Percentiles rank a stretch among this genome's conserved stretches.
Conservation (phyloP, 1,140 invertebrate genomes). For the Hylyphantes graminicola region DNA sequence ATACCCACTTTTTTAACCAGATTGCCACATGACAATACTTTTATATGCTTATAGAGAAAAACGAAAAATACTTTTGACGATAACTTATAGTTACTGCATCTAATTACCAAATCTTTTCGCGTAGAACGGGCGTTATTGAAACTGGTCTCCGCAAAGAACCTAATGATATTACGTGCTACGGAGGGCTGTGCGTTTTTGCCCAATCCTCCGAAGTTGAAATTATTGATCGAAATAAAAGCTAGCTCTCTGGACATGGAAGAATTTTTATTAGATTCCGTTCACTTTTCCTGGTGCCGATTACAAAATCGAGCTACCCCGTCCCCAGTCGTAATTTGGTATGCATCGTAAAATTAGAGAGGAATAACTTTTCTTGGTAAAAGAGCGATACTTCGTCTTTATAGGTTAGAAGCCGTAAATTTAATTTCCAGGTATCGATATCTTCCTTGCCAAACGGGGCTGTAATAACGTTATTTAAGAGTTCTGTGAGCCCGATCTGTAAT, state of each 20-base stretch:
- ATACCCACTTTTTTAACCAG: too few species aligned
- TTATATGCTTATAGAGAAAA: too few species aligned
- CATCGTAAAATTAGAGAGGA: conserved; percentile 23
- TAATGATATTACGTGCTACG: background rate
- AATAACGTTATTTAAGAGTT: too few species aligned
- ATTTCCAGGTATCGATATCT: background rate
- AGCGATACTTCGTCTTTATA: conserved; percentile 10
- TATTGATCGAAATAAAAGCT: conserved; percentile 40
- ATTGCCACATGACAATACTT: too few species aligned
- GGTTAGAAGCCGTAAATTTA: conserved; percentile 21
- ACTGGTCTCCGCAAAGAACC: too few species aligned
- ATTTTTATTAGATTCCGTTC: conserved; percentile 39
- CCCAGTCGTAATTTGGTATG: conserved; percentile 33
- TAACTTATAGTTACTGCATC: too few species aligned
- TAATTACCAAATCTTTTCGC: too few species aligned
- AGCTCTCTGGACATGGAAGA: conserved; percentile 14
- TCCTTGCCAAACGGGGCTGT: too few species aligned
- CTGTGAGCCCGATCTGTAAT: too few species aligned
- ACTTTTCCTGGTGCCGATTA: conserved; percentile 10
- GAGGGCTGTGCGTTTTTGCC: conserved; percentile 19
- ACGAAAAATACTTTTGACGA: too few species aligned
- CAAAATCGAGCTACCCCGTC: background rate
- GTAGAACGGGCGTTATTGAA: too few species aligned
- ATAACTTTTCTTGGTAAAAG: background rate
- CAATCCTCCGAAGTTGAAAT: conserved; percentile 18